A percentile compares a stretch with the other conserved stretches of the same genome.
These are phyloP conservation scores for Ibycter americanus DNA, from an alignment of 2,797 vertebrate genomes.

Conservation along the genomic window DNA sequence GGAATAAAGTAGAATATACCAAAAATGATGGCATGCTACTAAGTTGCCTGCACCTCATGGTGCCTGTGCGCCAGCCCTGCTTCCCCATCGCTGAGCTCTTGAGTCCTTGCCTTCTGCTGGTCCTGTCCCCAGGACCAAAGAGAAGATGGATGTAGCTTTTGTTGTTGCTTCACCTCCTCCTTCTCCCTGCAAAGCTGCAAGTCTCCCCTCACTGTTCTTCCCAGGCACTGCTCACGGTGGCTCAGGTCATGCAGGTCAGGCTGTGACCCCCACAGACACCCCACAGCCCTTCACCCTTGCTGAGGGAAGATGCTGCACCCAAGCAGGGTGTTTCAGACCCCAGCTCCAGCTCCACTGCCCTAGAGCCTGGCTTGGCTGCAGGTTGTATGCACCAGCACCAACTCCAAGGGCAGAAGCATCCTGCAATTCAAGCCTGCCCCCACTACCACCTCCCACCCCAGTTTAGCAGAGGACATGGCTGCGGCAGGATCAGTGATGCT, in stretches of 20 bases:
- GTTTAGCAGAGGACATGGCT: neutral
- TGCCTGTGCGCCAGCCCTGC: rapidly evolving
- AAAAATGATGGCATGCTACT: neutral
- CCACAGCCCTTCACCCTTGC: neutral
- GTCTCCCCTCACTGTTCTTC: neutral
- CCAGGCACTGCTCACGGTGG: neutral
- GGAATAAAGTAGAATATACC: constrained; percentile 36
- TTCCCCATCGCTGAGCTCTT: rapidly evolving
- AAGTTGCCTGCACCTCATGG: neutral
- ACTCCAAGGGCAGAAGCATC: neutral
- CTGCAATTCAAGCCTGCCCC: neutral
- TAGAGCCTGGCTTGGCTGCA: neutral
- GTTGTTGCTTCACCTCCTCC: neutral
- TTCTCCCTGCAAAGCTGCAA: neutral
- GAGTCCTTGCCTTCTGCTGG: neutral
- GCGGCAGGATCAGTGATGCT: neutral
- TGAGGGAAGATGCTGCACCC: neutral
- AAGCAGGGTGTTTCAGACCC: neutral
- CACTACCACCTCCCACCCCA: rapidly evolving
- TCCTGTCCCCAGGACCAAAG: neutral
- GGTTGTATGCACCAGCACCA: neutral
- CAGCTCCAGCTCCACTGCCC: neutral
- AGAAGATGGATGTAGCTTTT: neutral
- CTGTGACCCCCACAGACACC: neutral
- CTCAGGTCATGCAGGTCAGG: rapidly evolving